Evolutionary conservation across 2,888 invertebrate genomes (phyloP).

Genomic region (Rhagium mordax): DNA sequence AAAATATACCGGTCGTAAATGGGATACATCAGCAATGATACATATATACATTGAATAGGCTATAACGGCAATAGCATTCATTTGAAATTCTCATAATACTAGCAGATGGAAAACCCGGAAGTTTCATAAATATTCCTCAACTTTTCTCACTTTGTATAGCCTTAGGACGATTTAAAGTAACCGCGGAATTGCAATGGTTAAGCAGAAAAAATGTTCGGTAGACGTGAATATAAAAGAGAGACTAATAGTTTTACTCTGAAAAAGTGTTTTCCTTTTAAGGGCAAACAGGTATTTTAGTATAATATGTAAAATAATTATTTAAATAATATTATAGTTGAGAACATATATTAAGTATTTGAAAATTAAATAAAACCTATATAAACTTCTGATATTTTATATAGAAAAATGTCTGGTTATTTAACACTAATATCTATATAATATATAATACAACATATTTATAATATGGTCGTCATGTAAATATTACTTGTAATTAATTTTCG

Average conservation of each 20-base stretch:
- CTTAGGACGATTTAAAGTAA: constrained; percentile 51
- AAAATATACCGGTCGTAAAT: constrained; percentile 52
- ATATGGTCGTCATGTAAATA: too few relatives aligned
- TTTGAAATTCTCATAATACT: constrained; percentile 55
- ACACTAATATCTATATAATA: too few relatives aligned
- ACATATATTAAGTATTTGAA: too few relatives aligned
- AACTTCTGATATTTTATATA: too few relatives aligned
- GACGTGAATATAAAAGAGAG: constrained; percentile 49
- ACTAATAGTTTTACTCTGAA: constrained; percentile 46
- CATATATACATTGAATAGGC: constrained; percentile 54
- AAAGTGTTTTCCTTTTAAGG: constrained; percentile 1
- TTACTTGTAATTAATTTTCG: too few relatives aligned
- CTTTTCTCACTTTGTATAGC: constrained; percentile 56
- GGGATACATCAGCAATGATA: constrained; percentile 53
- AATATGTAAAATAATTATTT: too few relatives aligned
- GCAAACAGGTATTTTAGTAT: neutral
- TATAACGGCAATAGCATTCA: constrained; percentile 48
- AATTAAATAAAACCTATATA: too few relatives aligned
- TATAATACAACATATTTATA: too few relatives aligned
- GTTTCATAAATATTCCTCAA: constrained; percentile 58
- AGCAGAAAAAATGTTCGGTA: constrained; percentile 45
- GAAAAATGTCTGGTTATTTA: too few relatives aligned
- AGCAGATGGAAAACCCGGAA: constrained; percentile 55
- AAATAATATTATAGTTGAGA: too few relatives aligned
- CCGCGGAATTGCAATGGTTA: constrained; percentile 49